Base-by-base conservation (phyloP, 2,888 invertebrate species). In the Lutraria lutraria region DNA sequence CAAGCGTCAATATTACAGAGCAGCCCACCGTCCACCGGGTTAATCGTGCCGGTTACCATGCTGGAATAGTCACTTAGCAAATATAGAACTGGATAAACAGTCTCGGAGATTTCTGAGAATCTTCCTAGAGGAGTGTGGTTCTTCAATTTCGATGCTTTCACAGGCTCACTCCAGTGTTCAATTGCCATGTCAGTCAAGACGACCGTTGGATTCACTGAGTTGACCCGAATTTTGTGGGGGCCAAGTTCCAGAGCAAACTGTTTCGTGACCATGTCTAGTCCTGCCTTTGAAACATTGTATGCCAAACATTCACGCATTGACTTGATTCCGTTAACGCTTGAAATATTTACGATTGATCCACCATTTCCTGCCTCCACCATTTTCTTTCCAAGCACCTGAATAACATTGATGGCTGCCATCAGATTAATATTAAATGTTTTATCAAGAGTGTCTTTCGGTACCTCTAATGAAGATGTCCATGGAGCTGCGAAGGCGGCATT, bases 191-290 rank as follows among this genome's bases (percentile, higher is more conserved):
- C 98, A 0, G 99, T 99, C 97, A 99, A 97, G 25, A 99, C 98
- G 0, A 98, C 99, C 0, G 99, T 99, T 0, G 99, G 99, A 96
- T 99, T 99, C 0, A 99, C 98, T 21, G 98, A 97, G 96, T 99
- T 99, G 0, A 98, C 98, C 29, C 99, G 97, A 94, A 99, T 99
- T 94, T 96, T 95, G 90, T 98, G 97, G 0, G 97, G 97, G 0
- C 99, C 99, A 34, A 99, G 97, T 97, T 99, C 99, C 81, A 98
- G 95, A 0, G 99, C 99, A 97, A 99, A 98, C 0, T 98, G 98
- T 93, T 98, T 97, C 0, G 98, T 98, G 90, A 99, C 97, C 76
- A 98, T 98, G 95, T 99, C 99, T 0, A 99, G 97, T 0, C 99
- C 99, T 3, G 98, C 98, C 97, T 99, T 99, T 0, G 98, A 98